phyloP scores from a whole-genome alignment of 2,888 invertebrate species.

The Ophonus ardosiacus region DNA sequence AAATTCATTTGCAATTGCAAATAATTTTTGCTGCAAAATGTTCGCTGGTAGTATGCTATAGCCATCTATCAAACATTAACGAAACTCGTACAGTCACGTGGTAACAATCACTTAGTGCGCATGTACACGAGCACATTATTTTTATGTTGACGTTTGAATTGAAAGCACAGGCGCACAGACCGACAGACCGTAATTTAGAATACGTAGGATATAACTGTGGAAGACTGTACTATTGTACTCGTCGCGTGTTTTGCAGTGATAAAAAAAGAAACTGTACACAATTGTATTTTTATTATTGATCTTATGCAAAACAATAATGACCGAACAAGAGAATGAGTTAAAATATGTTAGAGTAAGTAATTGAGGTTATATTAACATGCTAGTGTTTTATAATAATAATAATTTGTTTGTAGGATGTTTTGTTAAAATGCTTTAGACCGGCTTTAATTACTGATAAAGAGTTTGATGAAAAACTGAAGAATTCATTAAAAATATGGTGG shows the following conservation, averaged over 20 bases:
- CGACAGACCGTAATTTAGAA: too few species aligned
- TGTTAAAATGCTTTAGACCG: background rate
- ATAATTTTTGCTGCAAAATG: too few species aligned
- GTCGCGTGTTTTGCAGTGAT: too few species aligned
- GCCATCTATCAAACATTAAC: background rate
- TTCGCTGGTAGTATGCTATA: background rate
- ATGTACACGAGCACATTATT: background rate
- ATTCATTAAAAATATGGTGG: background rate
- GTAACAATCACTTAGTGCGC: too few species aligned
- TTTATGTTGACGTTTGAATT: too few species aligned
- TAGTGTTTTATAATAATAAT: background rate
- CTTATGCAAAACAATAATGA: background rate
- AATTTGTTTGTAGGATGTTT: background rate
- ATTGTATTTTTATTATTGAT: background rate
- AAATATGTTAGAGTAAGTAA: background rate
- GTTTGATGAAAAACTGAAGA: background rate
- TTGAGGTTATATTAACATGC: background rate
- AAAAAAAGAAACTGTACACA: too few species aligned
- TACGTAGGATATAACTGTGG: too few species aligned
- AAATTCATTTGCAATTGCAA: too few species aligned
- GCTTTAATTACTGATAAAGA: background rate
- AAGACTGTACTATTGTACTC: too few species aligned
- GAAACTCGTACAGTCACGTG: background rate
- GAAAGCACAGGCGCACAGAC: too few species aligned
- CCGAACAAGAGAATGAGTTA: background rate